Conservation (phyloP, 2,888 invertebrate species). For the Sussaba pulchella region DNA sequence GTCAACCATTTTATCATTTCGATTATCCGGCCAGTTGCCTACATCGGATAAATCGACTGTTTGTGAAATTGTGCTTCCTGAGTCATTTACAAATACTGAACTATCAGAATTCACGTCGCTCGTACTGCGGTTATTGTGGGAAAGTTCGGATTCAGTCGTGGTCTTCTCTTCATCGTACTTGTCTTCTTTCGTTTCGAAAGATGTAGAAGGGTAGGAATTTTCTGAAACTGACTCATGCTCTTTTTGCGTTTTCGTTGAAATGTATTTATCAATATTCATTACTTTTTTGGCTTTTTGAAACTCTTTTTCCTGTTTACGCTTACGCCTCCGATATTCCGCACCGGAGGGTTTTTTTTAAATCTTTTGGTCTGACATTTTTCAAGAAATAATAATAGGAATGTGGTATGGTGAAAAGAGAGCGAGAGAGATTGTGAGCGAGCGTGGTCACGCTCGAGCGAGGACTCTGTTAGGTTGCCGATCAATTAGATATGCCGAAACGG, state of each 20-base stretch:
- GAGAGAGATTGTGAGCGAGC: too few relatives aligned
- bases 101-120: conserved; percentile 32
- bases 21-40: conserved; percentile 51
- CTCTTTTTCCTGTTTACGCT: conserved; percentile 35
- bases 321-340: conserved; percentile 30
- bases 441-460: too few relatives aligned
- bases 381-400: conserved; percentile 24
- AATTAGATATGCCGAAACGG: too few relatives aligned
- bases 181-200: conserved; percentile 21
- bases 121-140: conserved; percentile 32
- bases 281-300: conserved; percentile 14
- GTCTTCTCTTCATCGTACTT: conserved; percentile 6
- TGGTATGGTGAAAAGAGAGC: neutral
- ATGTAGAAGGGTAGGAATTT: neutral
- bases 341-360: conserved; percentile 27
- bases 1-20: conserved; percentile 51
- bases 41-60: conserved; percentile 51
- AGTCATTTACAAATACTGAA: conserved; percentile 31
- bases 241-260: conserved; percentile 27
- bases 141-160: conserved; percentile 39
- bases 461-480: conserved; percentile 13
- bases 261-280: conserved; percentile 28
- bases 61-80: conserved; percentile 46
- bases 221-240: conserved; percentile 21
- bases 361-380: conserved; percentile 27